phyloP scores from a whole-genome alignment of 1,140 invertebrate genomes.

The Pseudomyrmex sp. region DNA sequence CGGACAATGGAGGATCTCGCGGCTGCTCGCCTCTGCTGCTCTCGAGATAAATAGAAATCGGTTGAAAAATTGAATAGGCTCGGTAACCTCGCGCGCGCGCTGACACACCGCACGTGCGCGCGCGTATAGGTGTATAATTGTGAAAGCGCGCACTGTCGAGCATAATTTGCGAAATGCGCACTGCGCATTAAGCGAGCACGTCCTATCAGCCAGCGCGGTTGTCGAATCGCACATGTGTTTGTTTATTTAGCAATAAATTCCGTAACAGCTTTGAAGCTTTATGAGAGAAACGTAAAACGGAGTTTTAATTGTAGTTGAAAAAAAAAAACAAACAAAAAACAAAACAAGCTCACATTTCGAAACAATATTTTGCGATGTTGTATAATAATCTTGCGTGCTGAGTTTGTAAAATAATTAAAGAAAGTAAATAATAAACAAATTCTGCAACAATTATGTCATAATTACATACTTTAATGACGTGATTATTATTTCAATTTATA shows the following conservation, averaged over 20 bases:
- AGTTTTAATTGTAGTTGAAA: background rate
- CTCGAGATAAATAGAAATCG: conserved; percentile 61
- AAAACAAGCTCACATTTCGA: background rate
- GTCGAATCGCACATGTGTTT: background rate
- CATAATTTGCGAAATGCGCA: conserved; percentile 14
- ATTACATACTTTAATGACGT: conserved; percentile 15
- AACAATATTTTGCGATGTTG: background rate
- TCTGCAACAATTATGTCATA: background rate
- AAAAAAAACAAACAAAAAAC: no score
- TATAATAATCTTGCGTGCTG: no score
- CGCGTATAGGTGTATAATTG: conserved; percentile 15
- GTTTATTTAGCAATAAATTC: conserved; percentile 3
- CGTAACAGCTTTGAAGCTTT: background rate
- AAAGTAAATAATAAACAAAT: background rate
- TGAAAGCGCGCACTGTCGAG: background rate
- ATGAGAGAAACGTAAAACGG: background rate
- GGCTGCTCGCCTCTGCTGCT: conserved; percentile 37
- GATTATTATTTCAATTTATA: conserved; percentile 2
- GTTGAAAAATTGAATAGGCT: conserved; percentile 60
- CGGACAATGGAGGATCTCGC: conserved; percentile 58
- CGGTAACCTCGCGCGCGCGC: conserved; percentile 19
- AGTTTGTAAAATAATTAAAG: conserved; percentile 11
- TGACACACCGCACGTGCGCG: conserved; percentile 1
- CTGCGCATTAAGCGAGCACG: background rate
- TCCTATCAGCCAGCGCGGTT: background rate